Evolutionary conservation across 2,113 vertebrate species (phyloP), one percentile per base, ranked within the genome.

Genomic region (Microcebus tavaratra): DNA sequence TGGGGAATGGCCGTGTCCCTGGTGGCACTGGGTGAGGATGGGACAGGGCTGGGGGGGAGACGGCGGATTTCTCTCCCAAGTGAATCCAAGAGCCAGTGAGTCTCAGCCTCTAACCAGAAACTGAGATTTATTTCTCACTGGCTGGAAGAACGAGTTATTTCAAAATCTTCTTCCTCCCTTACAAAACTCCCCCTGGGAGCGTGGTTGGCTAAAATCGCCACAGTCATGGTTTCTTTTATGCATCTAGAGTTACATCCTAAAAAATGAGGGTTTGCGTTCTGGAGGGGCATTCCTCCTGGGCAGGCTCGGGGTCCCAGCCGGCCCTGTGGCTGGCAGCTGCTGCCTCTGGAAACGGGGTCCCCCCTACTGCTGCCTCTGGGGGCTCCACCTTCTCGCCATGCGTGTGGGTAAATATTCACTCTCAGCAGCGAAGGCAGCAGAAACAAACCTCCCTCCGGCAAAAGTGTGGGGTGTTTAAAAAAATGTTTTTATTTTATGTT

Each of bases 71-170:
- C 79, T 87, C 96, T 97, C 95, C 80, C 65, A 91, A 97, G 88
- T 96, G 92, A 96, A 80, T 48, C 80, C 27, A 8, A 87, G 91
- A 95, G 97, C 83, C 95, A 93, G 94, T 53, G 9, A 34, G 97
- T 96, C 96, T 97, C 96, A 94, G 96, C 70, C 88, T 93, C 90
- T 90, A 88, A 97, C 87, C 96, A 96, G 96, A 97, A 88, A 90
- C 50, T 6, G 83, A 96, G 94, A 98, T 98, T 97, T 96, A 98
- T 98, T 95, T 95, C 95, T 90, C 86, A 36, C 91, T 96, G 93
- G 96, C 94, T 96, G 53, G 67, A 89, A 87, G 82, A 92, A 84
- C 21, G 14, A 57, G 42, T 75, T 55, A 96, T 98, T 98, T 98
- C 98, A 96, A 96, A 97, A 98, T 96, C 92, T 48, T 96, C 95